Conservation (phyloP, 2,113 vertebrate genomes). For the Pachyramphus minor region DNA sequence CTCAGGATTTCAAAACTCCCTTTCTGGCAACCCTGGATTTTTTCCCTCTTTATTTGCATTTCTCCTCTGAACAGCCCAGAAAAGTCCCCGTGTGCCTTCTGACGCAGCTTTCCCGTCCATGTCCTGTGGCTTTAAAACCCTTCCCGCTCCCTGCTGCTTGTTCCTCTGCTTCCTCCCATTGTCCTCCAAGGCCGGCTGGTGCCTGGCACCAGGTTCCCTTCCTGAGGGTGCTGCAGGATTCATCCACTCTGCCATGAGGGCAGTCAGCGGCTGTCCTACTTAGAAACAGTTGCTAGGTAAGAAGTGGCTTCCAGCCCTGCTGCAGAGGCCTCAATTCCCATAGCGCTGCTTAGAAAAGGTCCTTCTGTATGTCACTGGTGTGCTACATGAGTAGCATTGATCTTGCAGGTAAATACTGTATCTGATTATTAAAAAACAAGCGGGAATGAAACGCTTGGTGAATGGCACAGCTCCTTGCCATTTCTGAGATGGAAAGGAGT, state of each 20-base stretch:
- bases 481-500: background rate
- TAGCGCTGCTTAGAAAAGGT: constrained; percentile 61
- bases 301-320: constrained; percentile 61
- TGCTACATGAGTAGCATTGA: constrained; percentile 49
- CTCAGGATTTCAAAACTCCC: background rate
- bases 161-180: constrained; percentile 40
- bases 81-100: background rate
- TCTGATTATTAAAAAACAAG: constrained; percentile 39
- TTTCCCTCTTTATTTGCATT: constrained; percentile 18
- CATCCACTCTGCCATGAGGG: constrained; percentile 49
- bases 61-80: background rate
- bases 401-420: constrained; percentile 47
- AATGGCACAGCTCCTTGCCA: background rate
- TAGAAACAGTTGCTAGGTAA: constrained; percentile 73
- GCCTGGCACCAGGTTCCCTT: constrained; percentile 48
- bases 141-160: background rate
- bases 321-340: constrained; percentile 69
- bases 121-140: constrained; percentile 41
- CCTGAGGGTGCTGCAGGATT: constrained; percentile 59
- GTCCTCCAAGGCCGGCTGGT: constrained; percentile 46
- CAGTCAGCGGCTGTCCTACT: constrained; percentile 63
- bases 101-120: background rate
- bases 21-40: background rate
- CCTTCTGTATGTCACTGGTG: constrained; percentile 54
- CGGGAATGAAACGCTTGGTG: rapidly evolving